Conservation (phyloP, 2,113 vertebrate genomes). For the Erpornis zantholeuca region DNA sequence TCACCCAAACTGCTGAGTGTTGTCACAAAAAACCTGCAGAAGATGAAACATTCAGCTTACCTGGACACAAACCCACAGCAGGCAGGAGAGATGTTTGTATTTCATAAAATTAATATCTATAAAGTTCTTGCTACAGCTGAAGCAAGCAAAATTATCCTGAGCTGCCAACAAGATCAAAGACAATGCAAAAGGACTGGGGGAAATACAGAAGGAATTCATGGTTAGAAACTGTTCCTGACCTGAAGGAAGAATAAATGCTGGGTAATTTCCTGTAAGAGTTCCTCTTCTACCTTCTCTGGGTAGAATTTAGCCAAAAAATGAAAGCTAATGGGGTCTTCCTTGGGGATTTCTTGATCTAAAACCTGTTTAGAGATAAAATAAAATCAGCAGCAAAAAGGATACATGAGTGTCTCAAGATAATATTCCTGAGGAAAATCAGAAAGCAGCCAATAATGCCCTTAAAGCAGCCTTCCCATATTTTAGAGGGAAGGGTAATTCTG, state of each 20-base stretch:
- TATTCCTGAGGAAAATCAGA: neutral
- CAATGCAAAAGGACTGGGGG: neutral
- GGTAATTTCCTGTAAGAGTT: constrained; percentile 92
- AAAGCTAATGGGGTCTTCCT: constrained; percentile 90
- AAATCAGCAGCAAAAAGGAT: neutral
- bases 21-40: neutral
- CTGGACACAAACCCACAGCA: neutral
- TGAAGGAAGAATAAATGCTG: constrained; percentile 96
- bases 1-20: neutral
- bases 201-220: neutral
- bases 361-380: constrained; percentile 74
- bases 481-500: neutral
- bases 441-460: neutral
- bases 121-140: neutral
- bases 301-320: constrained; percentile 92
- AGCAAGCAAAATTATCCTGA: constrained; percentile 1
- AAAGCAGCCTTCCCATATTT: neutral
- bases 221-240: constrained; percentile 70
- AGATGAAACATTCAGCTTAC: neutral
- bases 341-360: constrained; percentile 92
- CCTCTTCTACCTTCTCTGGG: constrained; percentile 92
- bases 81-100: neutral
- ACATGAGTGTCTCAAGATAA: neutral
- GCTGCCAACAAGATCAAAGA: neutral
- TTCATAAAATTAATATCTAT: neutral